Evolutionary conservation across 2,797 vertebrate genomes (phyloP).

Genomic region (Masticophis lateralis): DNA sequence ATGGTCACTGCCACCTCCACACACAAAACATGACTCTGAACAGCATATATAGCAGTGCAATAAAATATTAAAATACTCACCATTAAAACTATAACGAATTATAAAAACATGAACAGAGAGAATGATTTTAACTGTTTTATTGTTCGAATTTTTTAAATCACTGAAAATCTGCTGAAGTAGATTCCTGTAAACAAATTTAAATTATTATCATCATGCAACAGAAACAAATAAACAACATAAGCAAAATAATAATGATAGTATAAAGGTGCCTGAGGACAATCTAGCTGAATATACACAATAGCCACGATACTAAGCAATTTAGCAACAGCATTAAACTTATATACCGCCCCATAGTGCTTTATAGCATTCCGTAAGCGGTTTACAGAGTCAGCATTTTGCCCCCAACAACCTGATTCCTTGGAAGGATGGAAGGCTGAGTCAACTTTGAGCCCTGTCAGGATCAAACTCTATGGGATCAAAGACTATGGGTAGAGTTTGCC

Average conservation of each 20-base stretch:
- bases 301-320: not conserved
- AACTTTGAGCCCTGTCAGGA: no score
- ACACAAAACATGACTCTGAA: no score
- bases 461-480: no score
- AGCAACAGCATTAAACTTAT: not conserved
- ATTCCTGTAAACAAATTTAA: not conserved
- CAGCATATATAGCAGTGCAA: no score
- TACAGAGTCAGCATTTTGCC: no score
- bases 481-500: no score
- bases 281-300: not conserved
- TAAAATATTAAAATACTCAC: no score
- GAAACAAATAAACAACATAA: not conserved
- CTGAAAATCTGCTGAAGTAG: not conserved
- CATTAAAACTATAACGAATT: no score
- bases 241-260: not conserved
- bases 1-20: fast-evolving
- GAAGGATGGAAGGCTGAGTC: no score
- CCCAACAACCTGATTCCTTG: no score
- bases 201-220: not conserved
- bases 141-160: not conserved
- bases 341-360: not conserved
- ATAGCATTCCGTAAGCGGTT: no score
- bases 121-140: not conserved
- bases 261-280: not conserved
- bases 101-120: no score